These are phyloP conservation scores for Sphinx pinastri DNA, from an alignment of 2,888 invertebrate genomes.

Conservation along the genomic window DNA sequence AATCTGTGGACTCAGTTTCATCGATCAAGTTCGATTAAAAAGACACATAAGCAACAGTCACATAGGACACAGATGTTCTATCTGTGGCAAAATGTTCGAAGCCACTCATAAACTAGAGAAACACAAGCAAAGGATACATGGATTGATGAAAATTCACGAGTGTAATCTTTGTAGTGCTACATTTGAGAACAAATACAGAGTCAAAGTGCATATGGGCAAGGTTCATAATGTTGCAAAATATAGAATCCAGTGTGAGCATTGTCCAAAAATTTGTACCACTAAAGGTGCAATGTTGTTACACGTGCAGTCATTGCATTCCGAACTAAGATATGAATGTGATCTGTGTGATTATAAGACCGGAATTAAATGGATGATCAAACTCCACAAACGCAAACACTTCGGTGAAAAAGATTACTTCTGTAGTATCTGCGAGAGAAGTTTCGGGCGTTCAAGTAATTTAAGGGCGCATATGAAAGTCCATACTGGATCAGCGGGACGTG, in stretches of 20 bases:
- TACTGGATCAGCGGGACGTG: slow-evolving; percentile 60
- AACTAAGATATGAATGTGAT: slow-evolving; percentile 60
- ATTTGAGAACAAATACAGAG: slow-evolving; percentile 58
- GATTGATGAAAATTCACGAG: slow-evolving; percentile 46
- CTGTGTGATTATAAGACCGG: slow-evolving; percentile 64
- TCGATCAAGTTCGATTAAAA: slow-evolving; percentile 56
- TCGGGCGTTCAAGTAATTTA: slow-evolving; percentile 80
- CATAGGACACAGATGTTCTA: slow-evolving; percentile 52
- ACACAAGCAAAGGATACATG: slow-evolving; percentile 63
- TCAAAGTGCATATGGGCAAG: slow-evolving; percentile 71
- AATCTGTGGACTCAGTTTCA: slow-evolving; percentile 64
- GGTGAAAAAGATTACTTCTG: slow-evolving; percentile 79
- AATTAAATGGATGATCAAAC: slow-evolving; percentile 63
- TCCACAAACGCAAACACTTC: slow-evolving; percentile 78
- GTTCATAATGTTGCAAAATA: slow-evolving; percentile 70
- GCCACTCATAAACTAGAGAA: slow-evolving; percentile 54
- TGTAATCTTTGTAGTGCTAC: slow-evolving; percentile 58
- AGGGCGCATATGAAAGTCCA: slow-evolving; percentile 71
- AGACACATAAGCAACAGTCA: slow-evolving; percentile 61
- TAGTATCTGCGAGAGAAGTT: slow-evolving; percentile 80
- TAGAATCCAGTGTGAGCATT: slow-evolving; percentile 63
- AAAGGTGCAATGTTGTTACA: slow-evolving; percentile 83
- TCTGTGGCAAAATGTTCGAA: slow-evolving; percentile 75
- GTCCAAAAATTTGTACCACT: slow-evolving; percentile 71
- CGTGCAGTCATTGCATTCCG: slow-evolving; percentile 77